Evolutionary conservation across 2,113 vertebrate genomes (phyloP).

Genomic region (Petroica traversi): DNA sequence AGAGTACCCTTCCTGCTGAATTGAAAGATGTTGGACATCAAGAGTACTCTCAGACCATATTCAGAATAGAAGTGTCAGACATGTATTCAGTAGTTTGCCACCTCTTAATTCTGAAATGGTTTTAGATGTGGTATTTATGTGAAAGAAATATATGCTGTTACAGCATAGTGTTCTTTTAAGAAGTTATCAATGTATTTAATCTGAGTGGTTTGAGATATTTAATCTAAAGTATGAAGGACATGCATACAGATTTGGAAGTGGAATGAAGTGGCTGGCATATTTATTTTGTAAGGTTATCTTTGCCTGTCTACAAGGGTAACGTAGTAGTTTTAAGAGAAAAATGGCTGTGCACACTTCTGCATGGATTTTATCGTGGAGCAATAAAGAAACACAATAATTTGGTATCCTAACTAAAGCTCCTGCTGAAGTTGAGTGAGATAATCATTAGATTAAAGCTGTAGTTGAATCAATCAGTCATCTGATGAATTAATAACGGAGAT

Average conservation of each 20-base stretch:
- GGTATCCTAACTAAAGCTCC: not conserved
- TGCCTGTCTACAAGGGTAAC: not conserved
- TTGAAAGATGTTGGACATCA: not conserved
- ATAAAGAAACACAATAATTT: not conserved
- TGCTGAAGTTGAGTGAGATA: not conserved
- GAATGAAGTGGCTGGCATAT: not conserved
- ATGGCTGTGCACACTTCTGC: not conserved
- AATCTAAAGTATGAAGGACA: not conserved
- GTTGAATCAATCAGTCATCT: constrained; percentile 10
- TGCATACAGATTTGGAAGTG: not conserved
- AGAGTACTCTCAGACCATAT: not conserved
- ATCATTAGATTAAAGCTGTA: not conserved
- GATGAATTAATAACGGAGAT: not conserved
- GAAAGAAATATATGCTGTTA: not conserved
- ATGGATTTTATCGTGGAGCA: not conserved
- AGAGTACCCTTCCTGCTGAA: not conserved
- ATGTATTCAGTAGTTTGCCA: not conserved
- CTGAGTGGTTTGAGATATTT: not conserved
- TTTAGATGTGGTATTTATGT: not conserved
- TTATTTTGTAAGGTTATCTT: constrained; percentile 36
- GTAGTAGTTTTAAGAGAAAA: constrained; percentile 8
- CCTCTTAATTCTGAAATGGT: not conserved
- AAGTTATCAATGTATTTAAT: constrained; percentile 10
- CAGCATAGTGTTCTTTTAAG: not conserved
- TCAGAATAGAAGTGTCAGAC: not conserved